Evolutionary conservation across 2,888 invertebrate genomes (phyloP).

Genomic region (Lamproptera curius): DNA sequence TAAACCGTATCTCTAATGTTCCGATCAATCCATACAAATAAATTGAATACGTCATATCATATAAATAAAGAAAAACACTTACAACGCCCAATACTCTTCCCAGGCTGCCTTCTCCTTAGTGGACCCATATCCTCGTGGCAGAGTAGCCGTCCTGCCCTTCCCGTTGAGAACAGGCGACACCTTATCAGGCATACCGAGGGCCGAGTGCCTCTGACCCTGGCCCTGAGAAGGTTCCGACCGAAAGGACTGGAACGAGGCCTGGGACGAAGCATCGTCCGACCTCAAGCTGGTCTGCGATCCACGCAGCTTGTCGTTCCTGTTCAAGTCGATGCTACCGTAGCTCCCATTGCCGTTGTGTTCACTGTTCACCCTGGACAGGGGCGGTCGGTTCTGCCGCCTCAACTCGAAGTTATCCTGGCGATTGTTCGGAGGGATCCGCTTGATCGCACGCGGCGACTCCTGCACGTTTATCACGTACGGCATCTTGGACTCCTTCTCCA

Average conservation of each 20-base stretch:
- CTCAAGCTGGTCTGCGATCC: conserved; percentile 55
- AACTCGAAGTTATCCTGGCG: conserved; percentile 48
- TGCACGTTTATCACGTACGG: conserved; percentile 55
- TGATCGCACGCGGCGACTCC: conserved; percentile 60
- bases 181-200: conserved; percentile 57
- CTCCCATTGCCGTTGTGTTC: conserved; percentile 42
- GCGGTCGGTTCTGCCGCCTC: conserved; percentile 44
- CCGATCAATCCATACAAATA: no score
- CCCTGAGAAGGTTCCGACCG: conserved; percentile 50
- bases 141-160: conserved; percentile 53
- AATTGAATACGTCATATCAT: not conserved
- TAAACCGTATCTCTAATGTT: no score
- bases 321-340: conserved; percentile 42
- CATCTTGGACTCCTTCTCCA: conserved; percentile 60
- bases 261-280: conserved; percentile 57
- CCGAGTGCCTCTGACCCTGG: conserved; percentile 45
- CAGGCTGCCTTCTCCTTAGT: conserved; percentile 62
- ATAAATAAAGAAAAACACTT: conserved; percentile 34
- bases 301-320: conserved; percentile 38
- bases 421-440: conserved; percentile 47
- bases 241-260: conserved; percentile 58
- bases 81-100: conserved; percentile 74
- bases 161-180: conserved; percentile 50
- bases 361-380: conserved; percentile 36
- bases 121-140: conserved; percentile 65